Percentiles rank a stretch among this genome's conserved stretches.
Evolutionary conservation across 1,140 invertebrate species (phyloP).

Genomic region (Drosophila kepulauana): DNA sequence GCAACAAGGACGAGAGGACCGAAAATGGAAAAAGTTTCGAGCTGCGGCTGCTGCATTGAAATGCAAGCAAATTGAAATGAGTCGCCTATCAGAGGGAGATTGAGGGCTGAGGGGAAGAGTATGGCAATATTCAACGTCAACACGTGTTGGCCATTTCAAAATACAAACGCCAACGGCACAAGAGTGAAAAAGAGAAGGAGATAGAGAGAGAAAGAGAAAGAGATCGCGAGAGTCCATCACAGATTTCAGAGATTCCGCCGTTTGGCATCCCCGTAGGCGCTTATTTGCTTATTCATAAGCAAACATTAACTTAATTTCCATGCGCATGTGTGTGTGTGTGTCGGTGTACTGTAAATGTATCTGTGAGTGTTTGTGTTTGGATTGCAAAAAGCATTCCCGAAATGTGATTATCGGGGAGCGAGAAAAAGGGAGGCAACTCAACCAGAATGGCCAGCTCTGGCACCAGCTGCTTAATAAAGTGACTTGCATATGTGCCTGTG

Average conservation of each 20-base stretch:
- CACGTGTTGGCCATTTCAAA: slow-evolving; percentile 83
- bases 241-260: slow-evolving; percentile 21
- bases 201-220: background rate
- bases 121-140: slow-evolving; percentile 25
- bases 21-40: slow-evolving; percentile 76
- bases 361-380: slow-evolving; percentile 18
- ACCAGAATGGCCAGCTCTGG: slow-evolving; percentile 29
- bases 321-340: slow-evolving; percentile 30
- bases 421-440: slow-evolving; percentile 18
- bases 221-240: slow-evolving; percentile 63
- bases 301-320: slow-evolving; percentile 85
- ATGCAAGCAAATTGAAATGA: slow-evolving; percentile 82
- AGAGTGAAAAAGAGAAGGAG: background rate
- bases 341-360: background rate
- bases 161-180: slow-evolving; percentile 65
- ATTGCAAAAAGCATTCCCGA: slow-evolving; percentile 70
- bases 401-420: slow-evolving; percentile 76
- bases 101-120: background rate
- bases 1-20: slow-evolving; percentile 43
- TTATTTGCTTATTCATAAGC: slow-evolving; percentile 84
- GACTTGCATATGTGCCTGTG: slow-evolving; percentile 13
- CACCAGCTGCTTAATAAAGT: slow-evolving; percentile 72
- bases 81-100: slow-evolving; percentile 2
- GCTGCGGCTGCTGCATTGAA: slow-evolving; percentile 66
- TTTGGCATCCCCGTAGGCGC: slow-evolving; percentile 60